Conservation (phyloP, 1,140 invertebrate species). For the Colletes latitarsis region DNA sequence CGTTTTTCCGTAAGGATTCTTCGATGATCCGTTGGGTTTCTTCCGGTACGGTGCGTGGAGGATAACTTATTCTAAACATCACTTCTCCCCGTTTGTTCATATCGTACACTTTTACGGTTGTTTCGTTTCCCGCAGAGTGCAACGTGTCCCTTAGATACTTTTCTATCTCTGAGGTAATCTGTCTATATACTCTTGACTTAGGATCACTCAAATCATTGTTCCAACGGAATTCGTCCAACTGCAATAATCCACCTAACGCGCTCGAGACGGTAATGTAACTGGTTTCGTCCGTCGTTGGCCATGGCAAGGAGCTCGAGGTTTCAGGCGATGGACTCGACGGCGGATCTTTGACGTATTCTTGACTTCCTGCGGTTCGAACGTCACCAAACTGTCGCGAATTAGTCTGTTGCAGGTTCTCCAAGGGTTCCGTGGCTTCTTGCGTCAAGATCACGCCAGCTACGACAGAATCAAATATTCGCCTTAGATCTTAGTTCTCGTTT, state of each 20-base stretch:
- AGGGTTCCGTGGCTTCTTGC: constrained; percentile 79
- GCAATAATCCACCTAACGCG: constrained; percentile 85
- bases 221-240: constrained; percentile 85
- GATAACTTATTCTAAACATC: constrained; percentile 75
- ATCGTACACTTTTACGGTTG: constrained; percentile 83
- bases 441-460: constrained; percentile 82
- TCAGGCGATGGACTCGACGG: constrained; percentile 79
- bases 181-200: constrained; percentile 84
- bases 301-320: constrained; percentile 77
- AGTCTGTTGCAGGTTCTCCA: constrained; percentile 69
- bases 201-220: constrained; percentile 82
- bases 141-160: constrained; percentile 81
- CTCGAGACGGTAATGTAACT: constrained; percentile 83
- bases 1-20: constrained; percentile 66
- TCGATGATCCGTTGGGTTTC: constrained; percentile 72
- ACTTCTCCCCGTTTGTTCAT: constrained; percentile 79
- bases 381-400: constrained; percentile 68
- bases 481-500: not conserved
- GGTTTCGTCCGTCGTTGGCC: constrained; percentile 81
- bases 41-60: constrained; percentile 64
- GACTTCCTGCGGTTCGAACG: constrained; percentile 72
- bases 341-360: constrained; percentile 75
- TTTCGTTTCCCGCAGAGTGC: constrained; percentile 73
- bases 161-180: constrained; percentile 83
- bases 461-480: constrained; percentile 53